phyloP scores from a whole-genome alignment of 2,797 vertebrate genomes.

The Tenualosa thibaudeaui region DNA sequence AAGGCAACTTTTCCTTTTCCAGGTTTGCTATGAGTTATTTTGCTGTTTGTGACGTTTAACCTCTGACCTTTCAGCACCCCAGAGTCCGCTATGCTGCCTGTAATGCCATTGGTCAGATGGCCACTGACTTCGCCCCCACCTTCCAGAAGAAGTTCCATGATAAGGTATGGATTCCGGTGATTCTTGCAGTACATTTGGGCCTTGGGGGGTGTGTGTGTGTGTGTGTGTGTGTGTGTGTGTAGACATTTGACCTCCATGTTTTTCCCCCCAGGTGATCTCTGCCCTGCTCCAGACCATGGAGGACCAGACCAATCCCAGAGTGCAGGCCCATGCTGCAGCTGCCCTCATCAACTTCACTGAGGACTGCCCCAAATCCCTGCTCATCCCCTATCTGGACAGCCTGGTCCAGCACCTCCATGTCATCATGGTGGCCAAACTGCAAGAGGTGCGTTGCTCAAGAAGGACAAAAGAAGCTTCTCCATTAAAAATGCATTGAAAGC shows the following conservation, averaged over 20 bases:
- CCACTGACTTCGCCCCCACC: slow-evolving; percentile 97
- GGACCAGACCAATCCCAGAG: slow-evolving; percentile 94
- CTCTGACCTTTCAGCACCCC: slow-evolving; percentile 81
- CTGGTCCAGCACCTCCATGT: slow-evolving; percentile 94
- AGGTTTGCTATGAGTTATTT: not conserved
- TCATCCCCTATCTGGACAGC: slow-evolving; percentile 92
- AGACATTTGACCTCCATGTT: not conserved
- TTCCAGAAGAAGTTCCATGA: slow-evolving; percentile 99
- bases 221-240: not conserved
- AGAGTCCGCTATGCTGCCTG: slow-evolving; percentile 97
- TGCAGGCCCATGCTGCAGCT: slow-evolving; percentile 95
- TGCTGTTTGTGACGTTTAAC: not conserved
- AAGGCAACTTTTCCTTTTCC: not conserved
- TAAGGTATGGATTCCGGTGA: slow-evolving; percentile 73
- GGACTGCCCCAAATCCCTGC: slow-evolving; percentile 94
- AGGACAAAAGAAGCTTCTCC: not conserved
- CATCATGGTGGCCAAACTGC: slow-evolving; percentile 95
- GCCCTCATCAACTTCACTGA: slow-evolving; percentile 98
- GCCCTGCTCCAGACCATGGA: slow-evolving; percentile 96
- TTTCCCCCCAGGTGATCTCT: slow-evolving; percentile 84
- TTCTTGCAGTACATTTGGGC: not conserved
- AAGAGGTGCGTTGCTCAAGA: slow-evolving; percentile 74
- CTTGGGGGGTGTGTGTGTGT: not conserved
- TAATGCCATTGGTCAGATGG: slow-evolving; percentile 98
- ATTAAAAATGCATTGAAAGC: not conserved